phyloP scores from a whole-genome alignment of 30 jellyfish, hydroid and myxozoan genomes.

The Mastigias papua region DNA sequence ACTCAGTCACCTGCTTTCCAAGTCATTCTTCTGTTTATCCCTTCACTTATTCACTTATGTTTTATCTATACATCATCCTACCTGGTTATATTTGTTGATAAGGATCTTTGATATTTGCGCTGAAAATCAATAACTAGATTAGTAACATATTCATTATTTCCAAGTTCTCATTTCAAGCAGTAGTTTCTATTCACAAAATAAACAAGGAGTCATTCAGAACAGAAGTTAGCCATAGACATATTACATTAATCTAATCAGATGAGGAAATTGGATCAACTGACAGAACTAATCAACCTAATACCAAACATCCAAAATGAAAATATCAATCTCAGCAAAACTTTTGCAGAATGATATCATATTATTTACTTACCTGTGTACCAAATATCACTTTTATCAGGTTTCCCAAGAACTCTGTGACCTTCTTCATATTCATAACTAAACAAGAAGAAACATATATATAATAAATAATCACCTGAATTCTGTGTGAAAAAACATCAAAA shows the following conservation, averaged over 20 bases:
- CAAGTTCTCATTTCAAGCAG: too few species aligned
- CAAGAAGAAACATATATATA: background rate
- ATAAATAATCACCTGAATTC: too few species aligned
- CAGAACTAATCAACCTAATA: constrained; percentile 1
- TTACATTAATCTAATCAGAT: too few species aligned
- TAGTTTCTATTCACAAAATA: too few species aligned
- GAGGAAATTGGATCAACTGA: too few species aligned
- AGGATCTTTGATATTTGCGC: constrained; percentile 54
- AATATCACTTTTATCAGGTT: constrained; percentile 89
- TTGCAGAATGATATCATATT: background rate
- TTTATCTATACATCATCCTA: background rate
- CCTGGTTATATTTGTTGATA: constrained; percentile 64
- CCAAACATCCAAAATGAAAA: background rate
- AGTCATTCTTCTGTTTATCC: too few species aligned
- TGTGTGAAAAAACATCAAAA: too few species aligned
- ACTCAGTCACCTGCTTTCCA: too few species aligned
- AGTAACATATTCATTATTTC: background rate
- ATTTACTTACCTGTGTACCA: constrained; percentile 87
- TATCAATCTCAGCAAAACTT: background rate
- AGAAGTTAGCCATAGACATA: too few species aligned
- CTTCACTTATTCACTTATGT: too few species aligned
- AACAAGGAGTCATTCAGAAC: too few species aligned
- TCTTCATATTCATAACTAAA: constrained; percentile 58
- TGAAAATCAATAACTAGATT: constrained; percentile 5
- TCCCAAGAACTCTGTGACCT: constrained; percentile 72